Conservation (phyloP, 2,888 invertebrate genomes). For the Drosophila algonquin region DNA sequence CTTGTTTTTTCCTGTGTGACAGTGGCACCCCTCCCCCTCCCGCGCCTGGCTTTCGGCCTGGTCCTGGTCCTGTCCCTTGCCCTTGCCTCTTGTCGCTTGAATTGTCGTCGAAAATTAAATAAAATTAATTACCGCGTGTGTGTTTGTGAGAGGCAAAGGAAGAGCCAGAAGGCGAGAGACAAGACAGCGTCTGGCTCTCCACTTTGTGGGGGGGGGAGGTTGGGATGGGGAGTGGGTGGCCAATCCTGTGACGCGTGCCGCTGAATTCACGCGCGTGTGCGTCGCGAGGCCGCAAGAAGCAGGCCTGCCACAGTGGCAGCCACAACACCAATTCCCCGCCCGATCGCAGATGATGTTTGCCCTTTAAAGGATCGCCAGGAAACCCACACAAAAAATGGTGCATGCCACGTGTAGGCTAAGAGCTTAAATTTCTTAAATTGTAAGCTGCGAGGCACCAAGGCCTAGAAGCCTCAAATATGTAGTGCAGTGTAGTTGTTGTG, state of each 20-base stretch:
- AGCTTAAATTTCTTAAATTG: background rate
- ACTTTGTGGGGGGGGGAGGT: background rate
- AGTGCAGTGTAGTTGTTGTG: too few species aligned
- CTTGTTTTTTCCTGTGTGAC: conserved; percentile 73
- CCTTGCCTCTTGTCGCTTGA: conserved; percentile 62
- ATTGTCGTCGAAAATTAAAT: conserved; percentile 78
- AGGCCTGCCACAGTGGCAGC: conserved; percentile 37
- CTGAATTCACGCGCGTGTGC: conserved; percentile 71
- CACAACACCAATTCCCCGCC: background rate
- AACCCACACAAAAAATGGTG: background rate
- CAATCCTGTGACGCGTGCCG: conserved; percentile 20
- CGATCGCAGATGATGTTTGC: too few species aligned
- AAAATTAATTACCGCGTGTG: conserved; percentile 75
- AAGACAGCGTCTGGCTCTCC: conserved; percentile 12
- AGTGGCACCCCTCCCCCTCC: conserved; percentile 1
- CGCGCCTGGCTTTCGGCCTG: too few species aligned
- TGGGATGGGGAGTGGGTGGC: too few species aligned
- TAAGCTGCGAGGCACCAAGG: background rate
- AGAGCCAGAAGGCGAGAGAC: background rate
- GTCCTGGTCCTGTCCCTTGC: background rate
- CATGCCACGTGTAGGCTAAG: background rate
- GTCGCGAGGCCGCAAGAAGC: conserved; percentile 25
- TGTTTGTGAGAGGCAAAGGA: conserved; percentile 40
- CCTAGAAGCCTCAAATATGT: too few species aligned
- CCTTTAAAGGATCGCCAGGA: background rate